These are phyloP conservation scores for Martes martes DNA, from an alignment of 2,113 vertebrate species.

Conservation along the genomic window DNA sequence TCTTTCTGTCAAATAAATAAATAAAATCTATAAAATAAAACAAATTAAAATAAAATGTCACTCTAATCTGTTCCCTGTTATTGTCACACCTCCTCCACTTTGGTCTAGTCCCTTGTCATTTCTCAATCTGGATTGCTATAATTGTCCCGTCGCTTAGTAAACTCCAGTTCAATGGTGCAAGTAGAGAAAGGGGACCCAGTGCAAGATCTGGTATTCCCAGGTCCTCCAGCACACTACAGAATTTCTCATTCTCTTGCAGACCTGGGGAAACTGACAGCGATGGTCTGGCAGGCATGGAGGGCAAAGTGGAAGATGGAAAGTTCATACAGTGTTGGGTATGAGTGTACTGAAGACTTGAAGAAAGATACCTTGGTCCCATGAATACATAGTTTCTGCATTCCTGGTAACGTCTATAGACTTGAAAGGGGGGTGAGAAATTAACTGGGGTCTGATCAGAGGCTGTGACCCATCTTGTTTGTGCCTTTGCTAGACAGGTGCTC, in stretches of 20 bases:
- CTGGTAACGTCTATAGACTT: neutral
- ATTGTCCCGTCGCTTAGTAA: neutral
- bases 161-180: neutral
- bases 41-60: neutral
- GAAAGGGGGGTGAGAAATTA: neutral
- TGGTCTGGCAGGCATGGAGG: neutral
- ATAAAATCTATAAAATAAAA: too few relatives aligned
- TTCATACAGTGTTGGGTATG: neutral
- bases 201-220: neutral
- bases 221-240: neutral
- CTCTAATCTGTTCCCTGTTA: neutral
- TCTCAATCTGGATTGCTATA: neutral
- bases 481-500: neutral
- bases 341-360: neutral
- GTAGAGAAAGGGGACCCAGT: neutral
- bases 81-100: neutral
- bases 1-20: too few relatives aligned
- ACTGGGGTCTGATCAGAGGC: neutral
- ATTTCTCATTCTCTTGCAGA: neutral
- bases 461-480: neutral
- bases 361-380: neutral
- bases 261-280: neutral
- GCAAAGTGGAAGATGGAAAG: neutral
- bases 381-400: neutral
- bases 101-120: neutral